These are phyloP conservation scores for Perizoma flavofasciatum DNA, from an alignment of 2,888 invertebrate species.

Conservation along the genomic window DNA sequence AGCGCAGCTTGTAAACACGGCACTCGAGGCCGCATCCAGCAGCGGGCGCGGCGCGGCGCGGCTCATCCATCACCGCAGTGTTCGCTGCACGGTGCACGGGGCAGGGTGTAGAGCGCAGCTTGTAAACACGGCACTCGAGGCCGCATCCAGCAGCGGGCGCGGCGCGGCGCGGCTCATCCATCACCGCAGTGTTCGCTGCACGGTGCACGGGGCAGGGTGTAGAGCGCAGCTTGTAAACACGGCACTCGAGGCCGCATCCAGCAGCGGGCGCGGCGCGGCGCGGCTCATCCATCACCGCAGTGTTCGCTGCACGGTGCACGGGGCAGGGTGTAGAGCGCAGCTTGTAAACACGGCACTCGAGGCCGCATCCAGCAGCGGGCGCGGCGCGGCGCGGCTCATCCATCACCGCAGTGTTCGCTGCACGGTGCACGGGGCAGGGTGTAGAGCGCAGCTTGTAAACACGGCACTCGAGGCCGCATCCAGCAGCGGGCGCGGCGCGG, in stretches of 20 bases:
- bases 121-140: constrained; percentile 40
- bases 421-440: too few relatives aligned
- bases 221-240: constrained; percentile 42
- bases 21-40: constrained; percentile 27
- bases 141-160: neutral
- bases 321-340: constrained; percentile 30
- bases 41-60: neutral
- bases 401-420: constrained; percentile 32
- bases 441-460: constrained; percentile 40
- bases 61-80: constrained; percentile 33
- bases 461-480: constrained; percentile 31
- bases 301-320: constrained; percentile 25
- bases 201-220: too few relatives aligned
- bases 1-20: constrained; percentile 42
- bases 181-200: constrained; percentile 30
- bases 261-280: neutral
- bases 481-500: neutral
- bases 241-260: constrained; percentile 28
- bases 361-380: constrained; percentile 1
- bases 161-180: constrained; percentile 24
- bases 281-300: constrained; percentile 31
- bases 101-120: constrained; percentile 30
- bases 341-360: constrained; percentile 41
- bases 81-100: constrained; percentile 21
- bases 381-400: constrained; percentile 17